Evolutionary conservation across 2,797 vertebrate species (phyloP).

Genomic region (Amphiprion clarkii): DNA sequence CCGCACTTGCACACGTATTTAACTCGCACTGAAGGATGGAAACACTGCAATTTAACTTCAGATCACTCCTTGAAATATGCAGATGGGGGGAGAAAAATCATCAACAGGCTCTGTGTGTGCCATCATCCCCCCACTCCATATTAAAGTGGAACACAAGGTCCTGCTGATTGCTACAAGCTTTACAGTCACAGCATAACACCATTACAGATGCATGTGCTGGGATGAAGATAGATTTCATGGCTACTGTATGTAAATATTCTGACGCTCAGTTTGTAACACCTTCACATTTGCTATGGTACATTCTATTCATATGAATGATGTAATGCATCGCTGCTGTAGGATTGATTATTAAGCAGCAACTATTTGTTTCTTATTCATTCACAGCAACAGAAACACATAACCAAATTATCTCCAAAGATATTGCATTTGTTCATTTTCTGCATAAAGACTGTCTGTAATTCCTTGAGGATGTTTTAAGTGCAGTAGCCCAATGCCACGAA

Average conservation of each 20-base stretch:
- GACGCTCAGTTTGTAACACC: constrained; percentile 60
- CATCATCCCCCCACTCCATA: constrained; percentile 55
- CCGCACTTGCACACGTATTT: constrained; percentile 68
- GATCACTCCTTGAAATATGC: constrained; percentile 61
- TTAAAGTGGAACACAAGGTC: constrained; percentile 71
- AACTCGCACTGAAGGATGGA: constrained; percentile 55
- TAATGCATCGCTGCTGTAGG: constrained; percentile 21
- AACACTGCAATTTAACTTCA: constrained; percentile 48
- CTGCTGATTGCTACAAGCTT: constrained; percentile 73
- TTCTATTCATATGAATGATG: constrained; percentile 52
- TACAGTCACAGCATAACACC: constrained; percentile 67
- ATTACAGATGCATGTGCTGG: constrained; percentile 67
- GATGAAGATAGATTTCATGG: constrained; percentile 56
- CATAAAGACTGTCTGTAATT: constrained; percentile 21
- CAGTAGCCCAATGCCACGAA: constrained; percentile 51
- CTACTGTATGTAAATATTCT: constrained; percentile 72
- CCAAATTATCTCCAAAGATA: constrained; percentile 22
- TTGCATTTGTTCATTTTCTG: constrained; percentile 6
- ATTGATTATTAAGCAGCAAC: constrained; percentile 17
- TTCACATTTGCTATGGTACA: constrained; percentile 55
- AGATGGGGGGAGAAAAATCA: constrained; percentile 49
- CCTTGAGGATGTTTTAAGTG: constrained; percentile 15
- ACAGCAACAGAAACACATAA: neutral
- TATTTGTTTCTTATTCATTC: constrained; percentile 19
- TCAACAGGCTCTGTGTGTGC: constrained; percentile 65